Evolutionary conservation across 2,797 vertebrate genomes (phyloP), one percentile per base, ranked within the genome.

Genomic region (Numenius phaeopus): DNA sequence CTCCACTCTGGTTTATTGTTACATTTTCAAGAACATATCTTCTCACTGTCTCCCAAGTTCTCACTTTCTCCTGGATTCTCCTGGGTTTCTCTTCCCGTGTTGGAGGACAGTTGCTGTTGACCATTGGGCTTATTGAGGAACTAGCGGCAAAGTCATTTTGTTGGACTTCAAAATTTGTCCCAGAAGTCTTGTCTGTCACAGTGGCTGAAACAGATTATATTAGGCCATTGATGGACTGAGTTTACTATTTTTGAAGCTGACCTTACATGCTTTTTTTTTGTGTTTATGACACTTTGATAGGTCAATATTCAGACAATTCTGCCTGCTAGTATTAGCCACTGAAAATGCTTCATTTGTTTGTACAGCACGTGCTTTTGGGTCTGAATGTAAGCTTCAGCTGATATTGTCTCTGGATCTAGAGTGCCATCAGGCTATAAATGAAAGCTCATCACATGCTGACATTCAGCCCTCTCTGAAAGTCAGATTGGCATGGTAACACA

Each of bases 401-500:
- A 39, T 44, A 46, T 27, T 81, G 57, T 39, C 54, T 83, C 64
- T 83, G 76, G 42, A 90, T 77, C 42, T 37, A 46, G n/a, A 91
- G 32, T 72, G 61, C 49, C 73, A 70, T 69, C 37, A 90, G 54
- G 50, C n/a, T 95, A 47, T 58, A 92, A 91, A 94, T 71, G 80
- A 96, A 94, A 95, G 78, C 50, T 80, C 32, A 58, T 90, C 73
- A 39, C 27, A 44, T 66, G 52, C 34, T 94, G 84, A 87, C 59
- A 67, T 72, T 90, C 54, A 69, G 46, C 46, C 32, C 32, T 66
- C 26, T 73, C 65, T 90, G 67, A 66, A 92, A 86, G 58, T 93
- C 84, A 61, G 66, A 94, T 88, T 96, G 93, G 37, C 88, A 90
- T 59, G 85, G 58, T n/a, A 92, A 87, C 57, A 88, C 83, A 84